A percentile compares a stretch with the other conserved stretches of the same genome.
phyloP scores from a whole-genome alignment of 2,888 invertebrate genomes.

The Cataglyphis albicans region DNA sequence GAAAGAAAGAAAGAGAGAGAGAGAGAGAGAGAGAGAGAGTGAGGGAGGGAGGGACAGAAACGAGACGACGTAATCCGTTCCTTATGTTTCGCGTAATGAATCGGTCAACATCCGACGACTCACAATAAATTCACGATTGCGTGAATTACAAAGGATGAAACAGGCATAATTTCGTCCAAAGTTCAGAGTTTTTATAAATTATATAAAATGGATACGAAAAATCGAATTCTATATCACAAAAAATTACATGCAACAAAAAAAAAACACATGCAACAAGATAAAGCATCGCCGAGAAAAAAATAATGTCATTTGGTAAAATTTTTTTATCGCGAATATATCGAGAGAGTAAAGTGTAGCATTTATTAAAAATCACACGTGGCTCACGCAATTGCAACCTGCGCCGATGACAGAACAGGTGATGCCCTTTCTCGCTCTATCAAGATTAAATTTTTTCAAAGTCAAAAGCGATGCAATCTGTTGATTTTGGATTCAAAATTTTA shows the following conservation, averaged over 20 bases:
- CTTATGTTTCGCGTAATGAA: constrained; percentile 21
- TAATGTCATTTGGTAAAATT: not conserved
- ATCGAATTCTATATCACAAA: not conserved
- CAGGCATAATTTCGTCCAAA: not conserved
- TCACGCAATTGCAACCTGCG: not conserved
- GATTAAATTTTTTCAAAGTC: not conserved
- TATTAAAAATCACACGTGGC: not conserved
- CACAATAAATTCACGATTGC: not conserved
- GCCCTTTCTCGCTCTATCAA: not conserved
- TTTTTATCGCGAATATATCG: not conserved
- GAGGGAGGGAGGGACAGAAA: not conserved
- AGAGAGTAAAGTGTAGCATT: too few relatives aligned
- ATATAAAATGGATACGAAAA: too few relatives aligned
- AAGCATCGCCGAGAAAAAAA: not conserved
- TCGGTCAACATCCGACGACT: constrained; percentile 4
- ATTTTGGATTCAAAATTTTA: not conserved
- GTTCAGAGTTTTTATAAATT: not conserved
- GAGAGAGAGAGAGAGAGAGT: not conserved
- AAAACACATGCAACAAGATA: not conserved
- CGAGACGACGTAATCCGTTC: constrained; percentile 14
- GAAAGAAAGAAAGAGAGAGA: not conserved
- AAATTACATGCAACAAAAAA: too few relatives aligned
- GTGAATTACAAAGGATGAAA: too few relatives aligned
- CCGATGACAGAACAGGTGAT: not conserved
- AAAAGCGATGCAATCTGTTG: not conserved